A percentile compares a stretch with the other conserved stretches of the same genome.
phyloP scores from a whole-genome alignment of 2,888 invertebrate genomes.

The Frankliniella intonsa region DNA sequence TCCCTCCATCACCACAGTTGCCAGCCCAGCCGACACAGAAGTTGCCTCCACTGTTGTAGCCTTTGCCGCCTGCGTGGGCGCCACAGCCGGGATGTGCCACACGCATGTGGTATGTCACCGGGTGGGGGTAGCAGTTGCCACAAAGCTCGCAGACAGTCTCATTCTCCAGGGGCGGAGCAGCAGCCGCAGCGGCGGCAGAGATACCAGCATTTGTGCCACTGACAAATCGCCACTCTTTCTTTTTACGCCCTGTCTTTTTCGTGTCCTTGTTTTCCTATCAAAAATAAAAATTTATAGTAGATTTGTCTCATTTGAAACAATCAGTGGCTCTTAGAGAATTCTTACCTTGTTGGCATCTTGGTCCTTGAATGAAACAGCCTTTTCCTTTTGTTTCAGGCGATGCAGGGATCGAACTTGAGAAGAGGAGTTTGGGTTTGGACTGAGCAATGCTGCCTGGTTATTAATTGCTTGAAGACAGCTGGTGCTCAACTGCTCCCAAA shows the following conservation, averaged over 20 bases:
- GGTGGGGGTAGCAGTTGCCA: conserved; percentile 67
- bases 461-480: conserved; percentile 63
- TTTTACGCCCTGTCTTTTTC: conserved; percentile 46
- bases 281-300: neutral
- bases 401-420: neutral
- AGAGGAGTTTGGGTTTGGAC: conserved; percentile 45
- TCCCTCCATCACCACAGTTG: conserved; percentile 80
- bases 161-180: conserved; percentile 40
- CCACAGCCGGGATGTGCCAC: conserved; percentile 89
- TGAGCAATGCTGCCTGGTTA: conserved; percentile 58
- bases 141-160: conserved; percentile 78
- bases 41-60: conserved; percentile 86
- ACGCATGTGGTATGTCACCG: conserved; percentile 89
- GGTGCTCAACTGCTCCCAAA: conserved; percentile 82
- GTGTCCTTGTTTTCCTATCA: neutral
- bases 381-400: conserved; percentile 41
- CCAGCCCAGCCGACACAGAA: conserved; percentile 87
- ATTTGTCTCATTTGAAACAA: neutral
- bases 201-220: conserved; percentile 37
- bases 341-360: conserved; percentile 7
- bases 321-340: neutral
- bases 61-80: conserved; percentile 75
- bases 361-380: conserved; percentile 35
- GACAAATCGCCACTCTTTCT: conserved; percentile 52
- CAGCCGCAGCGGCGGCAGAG: conserved; percentile 33